Evolutionary conservation across 2,888 invertebrate genomes (phyloP).

Genomic region (Anaspis maculata): DNA sequence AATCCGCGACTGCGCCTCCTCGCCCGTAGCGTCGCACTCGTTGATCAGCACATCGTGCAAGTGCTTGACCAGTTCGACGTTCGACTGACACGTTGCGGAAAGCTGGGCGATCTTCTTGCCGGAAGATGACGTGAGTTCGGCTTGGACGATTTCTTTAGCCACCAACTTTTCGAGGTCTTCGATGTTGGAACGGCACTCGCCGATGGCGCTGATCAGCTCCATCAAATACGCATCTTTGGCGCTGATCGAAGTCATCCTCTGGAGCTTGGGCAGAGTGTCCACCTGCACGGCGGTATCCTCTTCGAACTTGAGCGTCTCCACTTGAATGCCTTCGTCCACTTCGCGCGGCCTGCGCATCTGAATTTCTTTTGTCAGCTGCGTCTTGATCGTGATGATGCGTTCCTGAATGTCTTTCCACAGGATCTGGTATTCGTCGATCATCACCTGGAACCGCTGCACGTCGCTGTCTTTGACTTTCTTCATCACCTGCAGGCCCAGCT

Average conservation of each 20-base stretch:
- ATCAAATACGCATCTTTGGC: constrained; percentile 75
- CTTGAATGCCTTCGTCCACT: constrained; percentile 56
- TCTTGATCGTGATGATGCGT: constrained; percentile 44
- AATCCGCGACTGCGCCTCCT: constrained; percentile 57
- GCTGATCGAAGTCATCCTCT: constrained; percentile 61
- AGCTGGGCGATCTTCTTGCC: constrained; percentile 68
- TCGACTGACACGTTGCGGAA: constrained; percentile 70
- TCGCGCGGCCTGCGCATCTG: constrained; percentile 30
- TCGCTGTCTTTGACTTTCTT: constrained; percentile 49
- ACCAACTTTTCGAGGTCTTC: constrained; percentile 59
- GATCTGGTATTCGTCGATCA: constrained; percentile 59
- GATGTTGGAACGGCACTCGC: constrained; percentile 61
- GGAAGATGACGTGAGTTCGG: constrained; percentile 52
- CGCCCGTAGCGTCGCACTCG: constrained; percentile 61
- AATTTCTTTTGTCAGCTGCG: constrained; percentile 35
- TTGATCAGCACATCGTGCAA: constrained; percentile 64
- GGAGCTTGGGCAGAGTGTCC: constrained; percentile 58
- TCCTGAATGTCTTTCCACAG: constrained; percentile 54
- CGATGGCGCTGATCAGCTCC: constrained; percentile 65
- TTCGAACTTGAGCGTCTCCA: constrained; percentile 68
- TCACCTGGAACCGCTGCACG: constrained; percentile 47
- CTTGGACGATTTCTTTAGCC: constrained; percentile 48
- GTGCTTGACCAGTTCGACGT: constrained; percentile 73
- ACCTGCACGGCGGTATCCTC: constrained; percentile 75
- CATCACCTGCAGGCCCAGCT: constrained; percentile 53